These are phyloP conservation scores for Brachionus asplanchnoidis DNA, from an alignment of 1,140 invertebrate genomes.

Conservation along the genomic window DNA sequence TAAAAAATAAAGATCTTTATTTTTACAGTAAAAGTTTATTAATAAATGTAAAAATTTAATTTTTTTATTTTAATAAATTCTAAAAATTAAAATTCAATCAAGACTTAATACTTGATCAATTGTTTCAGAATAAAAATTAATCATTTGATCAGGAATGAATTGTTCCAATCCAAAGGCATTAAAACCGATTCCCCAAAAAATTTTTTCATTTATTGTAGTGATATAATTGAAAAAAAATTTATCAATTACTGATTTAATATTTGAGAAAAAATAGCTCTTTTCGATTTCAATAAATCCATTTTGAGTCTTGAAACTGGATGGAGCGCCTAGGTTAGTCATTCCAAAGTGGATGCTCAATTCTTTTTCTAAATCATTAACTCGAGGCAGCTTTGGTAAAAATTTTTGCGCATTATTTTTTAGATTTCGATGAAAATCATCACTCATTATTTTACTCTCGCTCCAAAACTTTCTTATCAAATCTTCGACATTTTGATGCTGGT, in stretches of 20 bases:
- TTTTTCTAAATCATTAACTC: neutral
- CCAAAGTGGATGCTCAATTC: neutral
- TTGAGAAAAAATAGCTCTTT: neutral
- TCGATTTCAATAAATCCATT: neutral
- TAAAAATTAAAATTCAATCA: neutral
- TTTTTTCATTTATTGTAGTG: neutral
- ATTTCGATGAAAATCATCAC: neutral
- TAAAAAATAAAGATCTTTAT: no score
- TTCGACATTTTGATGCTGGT: neutral
- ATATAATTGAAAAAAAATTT: neutral
- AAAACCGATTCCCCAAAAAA: neutral
- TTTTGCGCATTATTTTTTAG: neutral
- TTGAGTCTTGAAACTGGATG: neutral
- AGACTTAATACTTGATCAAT: neutral
- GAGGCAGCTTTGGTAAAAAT: neutral
- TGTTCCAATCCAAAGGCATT: neutral
- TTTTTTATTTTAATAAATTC: no score
- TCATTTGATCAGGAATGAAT: neutral
- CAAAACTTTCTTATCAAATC: neutral
- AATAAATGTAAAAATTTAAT: no score
- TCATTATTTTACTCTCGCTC: neutral
- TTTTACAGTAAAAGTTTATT: no score
- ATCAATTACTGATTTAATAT: neutral
- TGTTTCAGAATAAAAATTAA: neutral
- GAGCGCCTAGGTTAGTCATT: neutral